Evolutionary conservation across 2,113 vertebrate species (phyloP).

Genomic region (Paralichthys olivaceus): DNA sequence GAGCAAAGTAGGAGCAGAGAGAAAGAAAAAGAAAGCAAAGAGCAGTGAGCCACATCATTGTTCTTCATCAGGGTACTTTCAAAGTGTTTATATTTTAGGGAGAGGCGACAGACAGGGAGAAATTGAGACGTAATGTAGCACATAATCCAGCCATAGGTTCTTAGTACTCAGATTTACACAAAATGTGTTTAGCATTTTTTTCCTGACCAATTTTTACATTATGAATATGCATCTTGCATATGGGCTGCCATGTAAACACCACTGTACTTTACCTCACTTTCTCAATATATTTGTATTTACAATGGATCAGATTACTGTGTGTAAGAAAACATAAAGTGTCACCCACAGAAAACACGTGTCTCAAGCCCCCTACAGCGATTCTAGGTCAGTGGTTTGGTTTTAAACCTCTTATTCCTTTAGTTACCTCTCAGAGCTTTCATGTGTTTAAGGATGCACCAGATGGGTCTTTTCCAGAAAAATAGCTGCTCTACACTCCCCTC

Average conservation of each 20-base stretch:
- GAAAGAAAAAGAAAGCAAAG: neutral
- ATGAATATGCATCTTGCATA: neutral
- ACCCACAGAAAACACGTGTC: neutral
- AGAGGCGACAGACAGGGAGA: constrained; percentile 13
- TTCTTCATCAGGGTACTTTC: constrained; percentile 24
- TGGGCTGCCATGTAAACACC: neutral
- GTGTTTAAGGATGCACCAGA: neutral
- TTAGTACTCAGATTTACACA: no score
- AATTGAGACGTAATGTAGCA: constrained; percentile 57
- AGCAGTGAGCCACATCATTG: constrained; percentile 18
- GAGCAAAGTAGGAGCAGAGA: neutral
- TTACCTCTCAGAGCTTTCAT: neutral
- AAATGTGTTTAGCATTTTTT: no score
- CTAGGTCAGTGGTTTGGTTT: neutral
- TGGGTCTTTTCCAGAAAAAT: neutral
- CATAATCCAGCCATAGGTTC: constrained; percentile 56
- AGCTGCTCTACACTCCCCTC: neutral
- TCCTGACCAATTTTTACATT: no score
- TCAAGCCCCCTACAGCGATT: neutral
- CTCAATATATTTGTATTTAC: neutral
- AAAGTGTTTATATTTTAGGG: constrained; percentile 19
- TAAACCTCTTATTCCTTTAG: neutral
- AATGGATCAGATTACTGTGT: neutral
- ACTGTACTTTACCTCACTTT: neutral
- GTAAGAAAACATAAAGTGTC: no score